Percentiles rank a stretch among this genome's conserved stretches.
phyloP scores from a whole-genome alignment of 2,888 invertebrate species.

The Cepaea hortensis region DNA sequence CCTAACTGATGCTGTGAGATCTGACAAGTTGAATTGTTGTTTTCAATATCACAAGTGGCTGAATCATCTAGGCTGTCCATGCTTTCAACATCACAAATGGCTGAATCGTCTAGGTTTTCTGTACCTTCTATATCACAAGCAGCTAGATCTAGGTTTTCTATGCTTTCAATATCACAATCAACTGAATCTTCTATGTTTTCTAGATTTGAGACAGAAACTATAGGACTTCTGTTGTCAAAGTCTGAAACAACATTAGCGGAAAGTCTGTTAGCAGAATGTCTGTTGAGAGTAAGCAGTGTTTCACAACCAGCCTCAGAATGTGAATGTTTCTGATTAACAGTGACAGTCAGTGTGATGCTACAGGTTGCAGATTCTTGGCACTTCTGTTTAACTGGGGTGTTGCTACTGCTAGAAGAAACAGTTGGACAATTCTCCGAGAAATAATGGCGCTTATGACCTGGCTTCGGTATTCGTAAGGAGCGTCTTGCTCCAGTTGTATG shows the following conservation, averaged over 20 bases:
- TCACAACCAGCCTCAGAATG: too few species aligned
- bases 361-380: neutral
- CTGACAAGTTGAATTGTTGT: neutral
- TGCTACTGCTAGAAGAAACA: neutral
- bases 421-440: neutral
- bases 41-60: neutral
- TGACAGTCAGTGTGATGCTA: neutral
- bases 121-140: neutral
- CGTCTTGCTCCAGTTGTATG: neutral
- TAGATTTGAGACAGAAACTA: too few species aligned
- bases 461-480: neutral
- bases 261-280: too few species aligned
- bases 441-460: slow-evolving; percentile 23
- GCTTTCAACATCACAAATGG: neutral
- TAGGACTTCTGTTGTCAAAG: too few species aligned
- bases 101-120: too few species aligned
- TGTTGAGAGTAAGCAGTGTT: neutral
- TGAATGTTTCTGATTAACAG: neutral
- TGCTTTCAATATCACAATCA: neutral
- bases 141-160: neutral
- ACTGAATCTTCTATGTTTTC: too few species aligned
- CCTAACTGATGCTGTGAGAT: neutral
- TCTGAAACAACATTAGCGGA: too few species aligned
- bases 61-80: neutral
- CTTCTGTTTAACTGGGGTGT: slow-evolving; percentile 36